These are phyloP conservation scores for Sycophila texana DNA, from an alignment of 2,888 invertebrate genomes.

Conservation along the genomic window DNA sequence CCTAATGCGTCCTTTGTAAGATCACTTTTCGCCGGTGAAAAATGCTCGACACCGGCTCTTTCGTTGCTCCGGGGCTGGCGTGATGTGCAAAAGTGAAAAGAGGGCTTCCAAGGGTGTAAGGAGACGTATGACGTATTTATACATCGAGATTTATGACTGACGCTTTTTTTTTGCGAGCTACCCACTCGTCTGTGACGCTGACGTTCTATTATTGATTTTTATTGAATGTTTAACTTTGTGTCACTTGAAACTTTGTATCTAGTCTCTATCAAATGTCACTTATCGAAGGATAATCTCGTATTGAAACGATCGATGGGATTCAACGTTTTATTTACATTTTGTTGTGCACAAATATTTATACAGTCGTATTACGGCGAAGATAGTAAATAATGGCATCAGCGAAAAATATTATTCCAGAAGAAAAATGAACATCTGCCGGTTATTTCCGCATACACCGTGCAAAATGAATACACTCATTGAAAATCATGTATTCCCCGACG, in stretches of 20 bases:
- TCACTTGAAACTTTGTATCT: neutral
- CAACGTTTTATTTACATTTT: no score
- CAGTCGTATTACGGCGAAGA: no score
- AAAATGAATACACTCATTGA: no score
- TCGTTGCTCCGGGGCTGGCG: neutral
- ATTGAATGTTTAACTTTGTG: neutral
- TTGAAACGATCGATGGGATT: no score
- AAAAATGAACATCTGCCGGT: no score
- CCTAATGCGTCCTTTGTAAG: slow-evolving; percentile 8
- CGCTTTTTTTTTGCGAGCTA: neutral
- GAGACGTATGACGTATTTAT: slow-evolving; percentile 19
- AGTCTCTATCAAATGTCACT: neutral
- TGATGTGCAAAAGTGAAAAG: slow-evolving; percentile 33
- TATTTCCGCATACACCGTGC: no score
- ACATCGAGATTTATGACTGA: slow-evolving; percentile 4
- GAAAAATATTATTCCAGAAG: no score
- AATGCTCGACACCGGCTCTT: neutral
- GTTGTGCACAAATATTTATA: no score
- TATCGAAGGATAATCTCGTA: neutral
- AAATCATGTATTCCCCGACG: no score
- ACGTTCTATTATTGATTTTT: no score
- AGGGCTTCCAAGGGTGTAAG: slow-evolving; percentile 3
- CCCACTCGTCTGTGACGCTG: no score
- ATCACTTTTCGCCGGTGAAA: slow-evolving; percentile 2
- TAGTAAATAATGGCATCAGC: no score